These are phyloP conservation scores for Drosophila parvula DNA, from an alignment of 1,140 invertebrate species.

Conservation along the genomic window DNA sequence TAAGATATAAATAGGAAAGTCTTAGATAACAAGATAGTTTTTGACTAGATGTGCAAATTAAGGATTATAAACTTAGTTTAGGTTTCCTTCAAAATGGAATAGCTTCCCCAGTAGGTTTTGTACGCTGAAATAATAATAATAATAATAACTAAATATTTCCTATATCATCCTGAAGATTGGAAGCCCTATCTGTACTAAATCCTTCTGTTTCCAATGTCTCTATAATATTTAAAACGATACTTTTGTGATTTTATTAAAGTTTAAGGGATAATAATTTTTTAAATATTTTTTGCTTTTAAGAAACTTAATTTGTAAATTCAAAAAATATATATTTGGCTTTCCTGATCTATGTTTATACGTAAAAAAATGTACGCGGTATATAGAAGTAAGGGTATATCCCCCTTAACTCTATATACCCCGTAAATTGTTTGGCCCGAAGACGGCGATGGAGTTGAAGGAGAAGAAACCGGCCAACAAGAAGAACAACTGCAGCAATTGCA, in stretches of 20 bases:
- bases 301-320: background rate
- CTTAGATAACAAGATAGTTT: background rate
- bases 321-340: background rate
- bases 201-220: background rate
- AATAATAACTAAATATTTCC: background rate
- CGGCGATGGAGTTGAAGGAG: constrained; percentile 6
- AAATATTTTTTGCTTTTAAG: no score
- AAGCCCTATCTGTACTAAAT: background rate
- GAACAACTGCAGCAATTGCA: constrained; percentile 64
- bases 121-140: no score
- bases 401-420: background rate
- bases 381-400: background rate
- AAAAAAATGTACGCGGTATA: no score
- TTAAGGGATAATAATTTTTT: background rate
- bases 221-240: no score
- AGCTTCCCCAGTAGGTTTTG: no score
- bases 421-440: constrained; percentile 10
- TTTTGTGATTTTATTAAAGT: background rate
- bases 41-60: no score
- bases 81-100: no score
- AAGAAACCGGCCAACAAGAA: constrained; percentile 29
- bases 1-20: background rate
- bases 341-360: background rate
- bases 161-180: background rate
- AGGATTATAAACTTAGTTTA: no score